Conservation (phyloP, 2,888 invertebrate species). For the Caenorhabditis afra region DNA sequence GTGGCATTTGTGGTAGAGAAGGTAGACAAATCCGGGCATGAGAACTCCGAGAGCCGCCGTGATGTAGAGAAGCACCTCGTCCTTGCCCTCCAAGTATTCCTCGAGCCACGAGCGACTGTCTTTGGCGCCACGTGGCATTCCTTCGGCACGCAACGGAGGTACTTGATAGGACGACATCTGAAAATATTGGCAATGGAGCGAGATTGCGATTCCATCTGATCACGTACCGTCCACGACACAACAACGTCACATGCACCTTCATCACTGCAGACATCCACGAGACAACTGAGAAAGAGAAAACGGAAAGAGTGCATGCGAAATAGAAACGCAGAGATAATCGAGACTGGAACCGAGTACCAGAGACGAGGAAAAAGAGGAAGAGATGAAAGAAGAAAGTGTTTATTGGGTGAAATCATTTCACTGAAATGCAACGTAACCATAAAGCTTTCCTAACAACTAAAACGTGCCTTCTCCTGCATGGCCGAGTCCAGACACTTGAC, state of each 20-base stretch:
- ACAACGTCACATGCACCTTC: slow-evolving; percentile 31
- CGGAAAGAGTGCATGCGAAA: slow-evolving; percentile 1
- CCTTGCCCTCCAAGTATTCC: slow-evolving; percentile 65
- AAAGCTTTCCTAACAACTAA: neutral
- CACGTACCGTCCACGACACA: slow-evolving; percentile 37
- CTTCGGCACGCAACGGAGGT: slow-evolving; percentile 59
- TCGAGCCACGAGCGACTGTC: slow-evolving; percentile 59
- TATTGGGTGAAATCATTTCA: too few species aligned
- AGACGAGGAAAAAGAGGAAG: neutral
- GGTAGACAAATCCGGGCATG: slow-evolving; percentile 75
- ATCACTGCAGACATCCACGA: slow-evolving; percentile 40
- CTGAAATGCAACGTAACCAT: slow-evolving; percentile 7
- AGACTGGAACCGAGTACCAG: slow-evolving; percentile 12
- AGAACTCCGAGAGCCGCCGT: slow-evolving; percentile 77
- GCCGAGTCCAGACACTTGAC: too few species aligned
- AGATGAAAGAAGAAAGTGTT: neutral
- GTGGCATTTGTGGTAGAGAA: slow-evolving; percentile 73
- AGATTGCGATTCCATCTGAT: neutral
- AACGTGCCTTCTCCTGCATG: too few species aligned
- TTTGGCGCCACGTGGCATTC: slow-evolving; percentile 16
- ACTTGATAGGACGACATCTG: slow-evolving; percentile 49
- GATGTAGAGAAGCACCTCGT: slow-evolving; percentile 76
- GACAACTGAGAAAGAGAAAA: slow-evolving; percentile 1
- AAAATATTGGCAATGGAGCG: neutral
- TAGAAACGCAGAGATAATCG: neutral